phyloP scores from a whole-genome alignment of 2,888 invertebrate species.

The Blera fallax region DNA sequence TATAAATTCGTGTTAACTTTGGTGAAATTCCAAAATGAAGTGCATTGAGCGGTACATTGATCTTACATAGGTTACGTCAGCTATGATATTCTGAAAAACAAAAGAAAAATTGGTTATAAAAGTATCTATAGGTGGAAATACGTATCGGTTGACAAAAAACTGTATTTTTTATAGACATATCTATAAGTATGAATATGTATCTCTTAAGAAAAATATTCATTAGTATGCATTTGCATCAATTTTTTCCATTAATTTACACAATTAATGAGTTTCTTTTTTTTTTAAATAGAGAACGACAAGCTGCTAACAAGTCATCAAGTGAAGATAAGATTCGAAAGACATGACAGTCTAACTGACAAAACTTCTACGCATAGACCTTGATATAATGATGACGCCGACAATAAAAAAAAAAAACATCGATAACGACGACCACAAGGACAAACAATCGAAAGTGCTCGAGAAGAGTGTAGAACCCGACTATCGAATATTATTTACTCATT shows the following conservation, averaged over 20 bases:
- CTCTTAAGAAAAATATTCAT: no score
- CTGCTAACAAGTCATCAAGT: not conserved
- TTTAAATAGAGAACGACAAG: not conserved
- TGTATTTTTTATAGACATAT: no score
- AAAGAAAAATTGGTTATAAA: not conserved
- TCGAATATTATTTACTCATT: not conserved
- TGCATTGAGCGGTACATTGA: slow-evolving; percentile 50
- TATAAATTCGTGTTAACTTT: slow-evolving; percentile 41
- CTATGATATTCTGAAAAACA: slow-evolving; percentile 8
- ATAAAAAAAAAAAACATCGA: not conserved
- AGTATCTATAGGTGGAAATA: not conserved
- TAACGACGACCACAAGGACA: not conserved
- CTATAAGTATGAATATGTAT: no score
- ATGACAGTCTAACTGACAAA: not conserved
- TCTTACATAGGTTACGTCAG: not conserved
- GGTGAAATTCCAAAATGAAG: slow-evolving; percentile 44
- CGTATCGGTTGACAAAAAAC: no score
- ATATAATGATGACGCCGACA: slow-evolving; percentile 10
- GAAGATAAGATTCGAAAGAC: slow-evolving; percentile 22
- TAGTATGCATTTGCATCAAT: not conserved
- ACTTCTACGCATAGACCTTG: slow-evolving; percentile 9
- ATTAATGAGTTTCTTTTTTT: not conserved
- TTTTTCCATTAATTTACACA: not conserved
- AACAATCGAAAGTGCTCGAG: slow-evolving; percentile 12
- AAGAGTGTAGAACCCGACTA: not conserved